Percentiles rank a stretch among this genome's conserved stretches.
Evolutionary conservation across 2,888 invertebrate genomes (phyloP).

Genomic region (Megastigmus dorsalis): DNA sequence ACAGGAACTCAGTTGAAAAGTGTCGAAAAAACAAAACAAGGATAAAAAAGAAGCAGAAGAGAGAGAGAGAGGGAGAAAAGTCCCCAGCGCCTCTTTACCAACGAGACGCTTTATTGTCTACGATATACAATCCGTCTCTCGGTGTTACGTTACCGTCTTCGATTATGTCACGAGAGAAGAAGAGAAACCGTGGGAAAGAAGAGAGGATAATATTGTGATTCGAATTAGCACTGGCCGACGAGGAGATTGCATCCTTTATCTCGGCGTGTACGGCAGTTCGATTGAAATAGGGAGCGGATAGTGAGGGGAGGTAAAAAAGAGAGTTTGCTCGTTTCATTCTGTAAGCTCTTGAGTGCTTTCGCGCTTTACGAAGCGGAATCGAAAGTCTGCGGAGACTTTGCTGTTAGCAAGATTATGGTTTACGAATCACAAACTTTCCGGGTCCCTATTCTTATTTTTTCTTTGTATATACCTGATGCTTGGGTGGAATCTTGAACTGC

Average conservation of each 20-base stretch:
- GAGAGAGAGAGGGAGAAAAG: background rate
- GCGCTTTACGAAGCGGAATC: background rate
- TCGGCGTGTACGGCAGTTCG: background rate
- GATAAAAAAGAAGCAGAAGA: background rate
- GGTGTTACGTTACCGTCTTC: no score
- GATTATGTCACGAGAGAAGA: background rate
- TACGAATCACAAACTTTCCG: background rate
- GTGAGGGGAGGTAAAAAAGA: background rate
- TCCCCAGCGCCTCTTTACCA: background rate
- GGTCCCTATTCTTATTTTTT: no score
- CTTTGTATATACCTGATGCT: no score
- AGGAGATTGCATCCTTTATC: constrained; percentile 2
- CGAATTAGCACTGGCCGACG: background rate
- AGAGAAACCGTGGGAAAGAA: background rate
- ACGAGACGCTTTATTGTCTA: no score
- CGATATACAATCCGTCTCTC: no score
- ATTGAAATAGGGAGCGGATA: background rate
- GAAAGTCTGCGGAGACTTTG: constrained; percentile 16
- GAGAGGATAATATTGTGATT: constrained; percentile 11
- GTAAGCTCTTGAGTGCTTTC: constrained; percentile 28
- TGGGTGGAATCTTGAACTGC: no score
- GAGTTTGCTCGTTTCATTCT: background rate
- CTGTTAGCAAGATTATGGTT: constrained; percentile 5
- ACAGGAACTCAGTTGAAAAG: background rate
- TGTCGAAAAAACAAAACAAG: background rate